Conservation (phyloP, 1,140 invertebrate species). For the Hypsibius dujardini region DNA sequence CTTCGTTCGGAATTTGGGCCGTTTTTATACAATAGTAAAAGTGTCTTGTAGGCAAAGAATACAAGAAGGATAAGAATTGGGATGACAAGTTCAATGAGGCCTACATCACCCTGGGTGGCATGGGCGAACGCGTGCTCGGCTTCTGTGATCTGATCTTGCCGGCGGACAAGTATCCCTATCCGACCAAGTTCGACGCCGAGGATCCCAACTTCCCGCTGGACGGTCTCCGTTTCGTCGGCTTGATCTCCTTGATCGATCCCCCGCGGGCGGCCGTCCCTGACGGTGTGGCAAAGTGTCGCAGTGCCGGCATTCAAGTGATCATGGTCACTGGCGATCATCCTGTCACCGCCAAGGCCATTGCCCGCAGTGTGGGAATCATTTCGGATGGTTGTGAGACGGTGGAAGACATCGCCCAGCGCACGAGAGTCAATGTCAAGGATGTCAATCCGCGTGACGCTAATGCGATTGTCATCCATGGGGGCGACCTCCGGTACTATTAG, state of each 20-base stretch:
- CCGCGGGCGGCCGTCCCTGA: conserved; percentile 54
- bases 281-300: conserved; percentile 48
- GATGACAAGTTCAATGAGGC: conserved; percentile 16
- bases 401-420: conserved; percentile 78
- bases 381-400: conserved; percentile 55
- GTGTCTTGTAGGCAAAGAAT: neutral
- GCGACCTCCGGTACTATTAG: conserved; percentile 47
- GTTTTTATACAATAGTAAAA: too few relatives aligned
- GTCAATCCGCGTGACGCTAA: conserved; percentile 87
- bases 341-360: conserved; percentile 58
- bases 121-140: conserved; percentile 26
- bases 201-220: conserved; percentile 51
- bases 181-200: conserved; percentile 42
- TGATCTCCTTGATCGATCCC: conserved; percentile 61
- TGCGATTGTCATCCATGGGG: conserved; percentile 87
- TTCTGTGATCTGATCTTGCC: conserved; percentile 40
- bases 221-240: conserved; percentile 51
- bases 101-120: conserved; percentile 14
- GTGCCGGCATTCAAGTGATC: conserved; percentile 51
- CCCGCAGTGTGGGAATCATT: conserved; percentile 51
- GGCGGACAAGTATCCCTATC: conserved; percentile 33
- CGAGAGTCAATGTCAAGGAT: conserved; percentile 72
- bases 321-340: conserved; percentile 59
- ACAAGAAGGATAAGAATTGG: neutral
- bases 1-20: too few relatives aligned